phyloP scores from a whole-genome alignment of 2,797 vertebrate genomes.

The Parambassis ranga region DNA sequence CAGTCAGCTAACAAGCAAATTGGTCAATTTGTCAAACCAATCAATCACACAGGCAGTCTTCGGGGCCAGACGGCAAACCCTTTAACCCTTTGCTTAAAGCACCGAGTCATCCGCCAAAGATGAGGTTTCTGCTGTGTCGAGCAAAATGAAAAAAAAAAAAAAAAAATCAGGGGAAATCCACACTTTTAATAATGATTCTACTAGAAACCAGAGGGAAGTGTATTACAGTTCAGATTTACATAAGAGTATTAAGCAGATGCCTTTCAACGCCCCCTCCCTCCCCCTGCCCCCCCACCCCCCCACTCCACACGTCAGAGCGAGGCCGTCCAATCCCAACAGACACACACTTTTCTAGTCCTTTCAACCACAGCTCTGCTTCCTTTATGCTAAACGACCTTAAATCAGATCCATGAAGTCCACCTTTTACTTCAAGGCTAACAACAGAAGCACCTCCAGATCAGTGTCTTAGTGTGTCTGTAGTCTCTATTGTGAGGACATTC shows the following conservation, averaged over 20 bases:
- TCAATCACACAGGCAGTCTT: neutral
- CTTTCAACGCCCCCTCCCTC: constrained; percentile 51
- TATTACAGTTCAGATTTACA: constrained; percentile 76
- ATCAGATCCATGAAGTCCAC: neutral
- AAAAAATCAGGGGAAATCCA: constrained; percentile 52
- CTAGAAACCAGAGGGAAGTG: constrained; percentile 59
- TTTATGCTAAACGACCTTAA: neutral
- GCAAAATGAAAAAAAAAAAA: neutral
- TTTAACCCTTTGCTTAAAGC: constrained; percentile 16
- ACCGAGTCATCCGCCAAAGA: neutral
- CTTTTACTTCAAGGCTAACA: rapidly evolving
- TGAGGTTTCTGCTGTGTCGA: neutral
- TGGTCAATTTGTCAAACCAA: neutral
- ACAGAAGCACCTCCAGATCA: neutral
- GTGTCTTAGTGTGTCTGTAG: neutral
- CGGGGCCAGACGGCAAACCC: neutral
- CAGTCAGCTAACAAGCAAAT: neutral
- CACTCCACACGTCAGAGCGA: constrained; percentile 35
- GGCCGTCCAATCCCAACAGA: constrained; percentile 50
- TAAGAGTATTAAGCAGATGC: constrained; percentile 81
- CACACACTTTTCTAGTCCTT: neutral
- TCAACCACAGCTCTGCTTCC: neutral
- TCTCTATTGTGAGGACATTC: neutral
- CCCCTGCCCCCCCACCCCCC: neutral
- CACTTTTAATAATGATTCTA: constrained; percentile 69